Evolutionary conservation across 2,888 invertebrate species (phyloP), one percentile per base, ranked within the genome.

Genomic region (Ferrisia virgata): DNA sequence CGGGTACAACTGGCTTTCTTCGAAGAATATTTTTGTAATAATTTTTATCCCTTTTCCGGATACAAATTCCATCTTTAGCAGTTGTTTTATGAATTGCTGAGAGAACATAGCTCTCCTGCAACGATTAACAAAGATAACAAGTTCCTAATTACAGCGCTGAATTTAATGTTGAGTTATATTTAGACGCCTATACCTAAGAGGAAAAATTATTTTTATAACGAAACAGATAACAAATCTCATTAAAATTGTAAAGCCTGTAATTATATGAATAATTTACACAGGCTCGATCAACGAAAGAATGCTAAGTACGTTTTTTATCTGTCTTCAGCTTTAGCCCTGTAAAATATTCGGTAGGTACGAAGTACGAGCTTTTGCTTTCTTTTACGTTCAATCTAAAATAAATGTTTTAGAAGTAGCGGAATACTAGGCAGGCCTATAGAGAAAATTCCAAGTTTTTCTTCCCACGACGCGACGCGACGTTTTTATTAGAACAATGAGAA

Each of bases 61-160:
- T 18, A 33, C 18, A 76, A 76, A 36, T 76, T 15, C 72, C 28
- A 76, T 69, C 72, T 76, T 76, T 76, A 76, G 33, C 18, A 76
- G 36, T 36, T 36, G 36, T 25, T 36, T 36, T 31, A 36, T 76
- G 72, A 76, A 76, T 36, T 8, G 33, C 28, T 36, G 33, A 76
- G 18, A 36, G n/a, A 76, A 76, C 72, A 76, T 33, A 33, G 72
- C 72, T 76, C 72, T 76, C 36, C 28, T 15, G 72, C 36, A 36
- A 76, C 72, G 72, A 76, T 76, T 76, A 76, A 76, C 33, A 36
- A 76, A 76, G 72, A 76, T 76, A 76, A 76, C 33, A 76, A 76
- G 72, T 76, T 76, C 36, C 72, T 76, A 76, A 76, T 76, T 33
- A 76, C 72, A 36, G 36, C 72, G 72, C 36, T 76, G 36, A 76